Percentiles rank a stretch among this genome's conserved stretches.
These are phyloP conservation scores for Lithophane leautieri DNA, from an alignment of 2,888 invertebrate species.

Conservation along the genomic window DNA sequence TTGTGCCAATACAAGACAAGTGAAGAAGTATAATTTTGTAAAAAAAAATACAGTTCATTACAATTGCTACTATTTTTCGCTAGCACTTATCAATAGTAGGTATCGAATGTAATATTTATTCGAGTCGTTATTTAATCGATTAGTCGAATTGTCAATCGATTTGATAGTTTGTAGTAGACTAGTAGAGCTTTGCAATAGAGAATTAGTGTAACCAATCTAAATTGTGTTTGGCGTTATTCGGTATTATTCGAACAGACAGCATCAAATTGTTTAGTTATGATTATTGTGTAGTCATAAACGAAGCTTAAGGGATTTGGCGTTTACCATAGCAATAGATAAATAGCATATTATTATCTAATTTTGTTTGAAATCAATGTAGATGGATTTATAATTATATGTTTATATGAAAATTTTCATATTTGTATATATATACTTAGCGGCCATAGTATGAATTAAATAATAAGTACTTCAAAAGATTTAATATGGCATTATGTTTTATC, in stretches of 20 bases:
- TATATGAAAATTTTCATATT: neutral
- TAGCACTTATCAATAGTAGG: neutral
- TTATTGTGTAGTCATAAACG: conserved; percentile 11
- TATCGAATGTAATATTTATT: conserved; percentile 17
- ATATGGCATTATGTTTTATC: too few species aligned
- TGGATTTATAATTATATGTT: neutral
- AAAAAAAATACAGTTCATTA: too few species aligned
- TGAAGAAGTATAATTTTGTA: neutral
- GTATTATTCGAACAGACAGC: neutral
- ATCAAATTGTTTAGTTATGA: conserved; percentile 15
- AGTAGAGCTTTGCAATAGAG: neutral
- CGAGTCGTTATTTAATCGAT: conserved; percentile 12
- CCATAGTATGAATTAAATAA: too few species aligned
- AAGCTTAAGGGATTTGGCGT: neutral
- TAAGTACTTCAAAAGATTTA: too few species aligned
- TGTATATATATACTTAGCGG: too few species aligned
- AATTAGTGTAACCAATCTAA: conserved; percentile 24
- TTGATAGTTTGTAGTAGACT: neutral
- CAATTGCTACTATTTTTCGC: neutral
- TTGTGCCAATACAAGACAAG: too few species aligned
- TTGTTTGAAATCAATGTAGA: neutral
- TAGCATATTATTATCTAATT: neutral
- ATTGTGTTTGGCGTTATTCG: neutral
- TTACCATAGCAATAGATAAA: neutral
- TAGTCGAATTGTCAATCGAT: conserved; percentile 13